Percentiles rank a stretch among this genome's conserved stretches.
Conservation (phyloP, 2,888 invertebrate genomes). For the Limnephilus rhombicus region DNA sequence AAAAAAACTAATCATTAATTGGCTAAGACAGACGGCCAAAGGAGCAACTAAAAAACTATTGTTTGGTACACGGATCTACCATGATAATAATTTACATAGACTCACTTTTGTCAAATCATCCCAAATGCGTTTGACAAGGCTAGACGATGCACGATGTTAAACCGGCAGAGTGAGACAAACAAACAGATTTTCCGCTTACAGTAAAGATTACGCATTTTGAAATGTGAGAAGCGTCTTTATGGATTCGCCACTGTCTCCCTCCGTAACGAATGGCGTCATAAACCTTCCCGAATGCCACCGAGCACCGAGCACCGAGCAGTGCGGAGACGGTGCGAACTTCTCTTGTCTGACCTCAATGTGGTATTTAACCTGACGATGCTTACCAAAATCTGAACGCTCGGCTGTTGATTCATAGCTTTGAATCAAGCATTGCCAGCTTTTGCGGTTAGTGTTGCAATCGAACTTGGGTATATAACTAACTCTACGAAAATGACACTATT, state of each 20-base stretch:
- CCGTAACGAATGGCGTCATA: not conserved
- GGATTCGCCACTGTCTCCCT: not conserved
- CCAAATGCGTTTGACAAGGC: no score
- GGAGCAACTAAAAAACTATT: no score
- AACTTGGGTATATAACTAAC: not conserved
- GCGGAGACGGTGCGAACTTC: not conserved
- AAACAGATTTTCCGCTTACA: not conserved
- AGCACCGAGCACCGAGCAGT: not conserved
- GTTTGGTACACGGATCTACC: no score
- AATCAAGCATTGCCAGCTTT: not conserved
- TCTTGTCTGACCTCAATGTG: constrained; percentile 10
- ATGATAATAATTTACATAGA: no score
- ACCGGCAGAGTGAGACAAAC: not conserved
- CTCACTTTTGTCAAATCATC: no score
- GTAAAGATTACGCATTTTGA: no score
- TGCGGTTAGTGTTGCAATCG: not conserved
- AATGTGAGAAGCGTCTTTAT: not conserved
- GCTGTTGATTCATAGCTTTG: not conserved
- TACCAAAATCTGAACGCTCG: not conserved
- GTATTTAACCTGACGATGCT: not conserved
- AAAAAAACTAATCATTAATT: no score
- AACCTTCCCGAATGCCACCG: not conserved
- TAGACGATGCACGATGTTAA: not conserved
- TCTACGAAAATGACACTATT: not conserved
- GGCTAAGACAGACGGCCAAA: no score